These are phyloP conservation scores for Pocillopora meandrina DNA, from an alignment of 92 coral and sea anemone species.

Conservation along the genomic window DNA sequence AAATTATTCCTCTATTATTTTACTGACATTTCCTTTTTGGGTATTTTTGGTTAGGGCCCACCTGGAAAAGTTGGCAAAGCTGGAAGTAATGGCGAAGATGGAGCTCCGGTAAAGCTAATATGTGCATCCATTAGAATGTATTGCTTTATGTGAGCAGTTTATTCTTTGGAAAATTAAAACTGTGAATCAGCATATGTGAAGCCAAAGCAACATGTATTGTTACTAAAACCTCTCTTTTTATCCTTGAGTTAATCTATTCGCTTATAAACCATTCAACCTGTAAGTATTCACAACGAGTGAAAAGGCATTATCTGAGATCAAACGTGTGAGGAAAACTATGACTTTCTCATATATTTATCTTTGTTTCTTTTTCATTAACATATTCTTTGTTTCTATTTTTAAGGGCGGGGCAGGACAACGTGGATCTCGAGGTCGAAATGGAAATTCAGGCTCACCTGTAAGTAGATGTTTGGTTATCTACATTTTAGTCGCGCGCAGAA, in stretches of 20 bases:
- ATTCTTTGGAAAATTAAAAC: neutral
- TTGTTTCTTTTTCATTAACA: neutral
- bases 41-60: neutral
- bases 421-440: constrained; percentile 22
- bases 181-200: neutral
- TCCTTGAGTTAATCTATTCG: too few relatives aligned
- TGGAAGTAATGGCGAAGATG: constrained; percentile 27
- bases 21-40: too few relatives aligned
- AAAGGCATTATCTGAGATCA: too few relatives aligned
- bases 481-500: neutral
- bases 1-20: too few relatives aligned
- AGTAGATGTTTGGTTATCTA: neutral
- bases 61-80: constrained; percentile 21
- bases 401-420: constrained; percentile 31
- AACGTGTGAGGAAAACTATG: too few relatives aligned
- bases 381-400: neutral
- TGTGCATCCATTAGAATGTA: neutral
- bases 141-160: neutral
- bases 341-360: neutral
- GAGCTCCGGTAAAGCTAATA: constrained; percentile 9
- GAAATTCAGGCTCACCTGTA: constrained; percentile 24
- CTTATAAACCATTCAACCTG: too few relatives aligned
- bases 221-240: too few relatives aligned
- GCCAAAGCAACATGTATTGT: too few relatives aligned
- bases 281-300: too few relatives aligned